Base-by-base conservation (phyloP, 2,797 vertebrate species). In the Acrossocheilus wenchowensis region DNA sequence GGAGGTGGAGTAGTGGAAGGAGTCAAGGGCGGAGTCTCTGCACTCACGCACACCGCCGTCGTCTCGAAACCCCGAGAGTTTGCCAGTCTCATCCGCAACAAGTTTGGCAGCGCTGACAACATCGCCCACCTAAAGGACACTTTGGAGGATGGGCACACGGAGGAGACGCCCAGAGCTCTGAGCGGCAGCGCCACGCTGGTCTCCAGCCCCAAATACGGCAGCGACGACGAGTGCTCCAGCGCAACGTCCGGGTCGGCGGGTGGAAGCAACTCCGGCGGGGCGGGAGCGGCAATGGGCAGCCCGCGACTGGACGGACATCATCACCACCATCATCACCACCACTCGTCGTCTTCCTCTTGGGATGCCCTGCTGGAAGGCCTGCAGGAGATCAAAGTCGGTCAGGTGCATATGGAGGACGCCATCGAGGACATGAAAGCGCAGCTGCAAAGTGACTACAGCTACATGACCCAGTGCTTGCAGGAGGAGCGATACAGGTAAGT, bases 401-500 rank as follows among this genome's bases (percentile, higher is more conserved):
- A 99, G 93, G 94, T 96, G 0, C 98, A 99, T 91, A 96, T 99
- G 94, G 98, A 99, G 93, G 98, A 99, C 64, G 95, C 97, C 85
- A 98, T 99, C 87, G 97, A 99, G 92, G 98, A 98, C 93, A 96
- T 99, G 93, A 99, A 98, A 93, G 95, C 96, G 0, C 98, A 99
- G 92, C 95, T 99, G 88, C 98, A 99, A 93, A 93, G 97, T 23
- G 98, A 99, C 92, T 99, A 99, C 93, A 96, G 96, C 90, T 99
- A 97, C 94, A 98, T 99, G 98, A 99, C 97, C 0, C 98, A 99
- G 95, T 98, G 98, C 92, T 92, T 99, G 93, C 97, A 99, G 85
- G 98, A 99, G 89, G 98, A 99, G 52, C 45, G 14, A 21, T 81
- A 57, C 68, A 62, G 81, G 52, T 39, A 92, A 23, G 30, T 11